A percentile compares a stretch with the other conserved stretches of the same genome.
Evolutionary conservation across 2,888 invertebrate genomes (phyloP).

Genomic region (Petrolisthes cinctipes): DNA sequence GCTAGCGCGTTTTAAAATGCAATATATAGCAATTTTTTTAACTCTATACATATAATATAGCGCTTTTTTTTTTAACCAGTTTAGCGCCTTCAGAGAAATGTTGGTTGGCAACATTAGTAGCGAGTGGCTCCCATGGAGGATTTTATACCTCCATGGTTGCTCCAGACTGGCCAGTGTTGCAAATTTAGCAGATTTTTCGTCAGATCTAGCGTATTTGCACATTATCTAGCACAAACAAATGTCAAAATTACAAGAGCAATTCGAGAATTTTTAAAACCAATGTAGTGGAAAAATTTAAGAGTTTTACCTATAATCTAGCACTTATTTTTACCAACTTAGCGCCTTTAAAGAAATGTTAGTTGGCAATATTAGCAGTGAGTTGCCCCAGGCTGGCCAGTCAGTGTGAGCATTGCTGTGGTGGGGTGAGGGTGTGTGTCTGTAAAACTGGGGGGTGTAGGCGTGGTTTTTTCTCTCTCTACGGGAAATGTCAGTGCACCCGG

Average conservation of each 20-base stretch:
- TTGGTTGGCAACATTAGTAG: not conserved
- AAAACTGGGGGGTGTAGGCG: slow-evolving; percentile 28
- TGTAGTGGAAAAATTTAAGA: too few species aligned
- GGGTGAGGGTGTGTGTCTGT: slow-evolving; percentile 14
- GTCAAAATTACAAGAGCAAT: too few species aligned
- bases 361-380: not conserved
- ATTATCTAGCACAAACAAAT: not conserved
- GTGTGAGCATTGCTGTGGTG: not conserved
- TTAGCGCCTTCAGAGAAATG: not conserved
- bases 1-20: too few species aligned
- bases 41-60: too few species aligned
- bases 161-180: not conserved
- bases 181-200: not conserved
- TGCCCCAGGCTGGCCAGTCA: slow-evolving; percentile 23
- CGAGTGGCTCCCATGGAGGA: slow-evolving; percentile 13
- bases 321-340: not conserved
- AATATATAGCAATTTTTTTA: too few species aligned
- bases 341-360: not conserved
- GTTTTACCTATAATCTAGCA: too few species aligned
- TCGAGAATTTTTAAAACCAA: too few species aligned
- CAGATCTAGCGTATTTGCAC: not conserved
- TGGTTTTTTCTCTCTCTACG: slow-evolving; percentile 26
- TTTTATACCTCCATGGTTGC: not conserved
- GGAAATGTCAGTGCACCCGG: slow-evolving; percentile 40
- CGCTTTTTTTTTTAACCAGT: not conserved